Conservation (phyloP, 2,888 invertebrate genomes). For the Ectemnius cavifrons region DNA sequence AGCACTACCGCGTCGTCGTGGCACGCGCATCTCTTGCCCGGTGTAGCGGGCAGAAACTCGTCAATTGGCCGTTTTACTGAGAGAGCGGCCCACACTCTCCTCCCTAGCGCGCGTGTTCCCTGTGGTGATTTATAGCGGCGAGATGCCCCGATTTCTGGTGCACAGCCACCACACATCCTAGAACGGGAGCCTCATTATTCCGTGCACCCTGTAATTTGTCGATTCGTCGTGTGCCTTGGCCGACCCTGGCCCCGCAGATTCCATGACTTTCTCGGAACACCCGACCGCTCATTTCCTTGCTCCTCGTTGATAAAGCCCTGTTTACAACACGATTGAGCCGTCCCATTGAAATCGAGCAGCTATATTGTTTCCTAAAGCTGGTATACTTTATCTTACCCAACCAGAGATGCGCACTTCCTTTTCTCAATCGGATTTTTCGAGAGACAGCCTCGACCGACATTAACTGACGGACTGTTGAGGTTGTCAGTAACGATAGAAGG, state of each 20-base stretch:
- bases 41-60: slow-evolving; percentile 48
- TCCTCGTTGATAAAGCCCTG: slow-evolving; percentile 46
- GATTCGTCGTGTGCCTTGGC: slow-evolving; percentile 71
- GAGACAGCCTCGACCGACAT: background rate
- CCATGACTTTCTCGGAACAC: slow-evolving; percentile 70
- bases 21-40: slow-evolving; percentile 46
- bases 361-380: slow-evolving; percentile 27
- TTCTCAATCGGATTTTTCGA: slow-evolving; percentile 15
- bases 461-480: background rate
- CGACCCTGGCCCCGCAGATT: slow-evolving; percentile 52
- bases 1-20: no score
- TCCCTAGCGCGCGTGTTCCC: slow-evolving; percentile 44
- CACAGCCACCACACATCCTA: slow-evolving; percentile 54
- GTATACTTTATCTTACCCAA: background rate
- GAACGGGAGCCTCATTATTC: slow-evolving; percentile 77
- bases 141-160: slow-evolving; percentile 72
- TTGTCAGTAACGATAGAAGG: background rate
- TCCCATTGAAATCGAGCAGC: slow-evolving; percentile 35
- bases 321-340: slow-evolving; percentile 51
- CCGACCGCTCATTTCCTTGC: slow-evolving; percentile 32
- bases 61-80: slow-evolving; percentile 64
- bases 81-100: slow-evolving; percentile 39
- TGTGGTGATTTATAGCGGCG: slow-evolving; percentile 73
- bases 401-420: background rate
- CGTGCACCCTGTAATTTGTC: slow-evolving; percentile 77